These are phyloP conservation scores for Elaphurus davidianus DNA, from an alignment of 2,113 vertebrate genomes.

Conservation along the genomic window DNA sequence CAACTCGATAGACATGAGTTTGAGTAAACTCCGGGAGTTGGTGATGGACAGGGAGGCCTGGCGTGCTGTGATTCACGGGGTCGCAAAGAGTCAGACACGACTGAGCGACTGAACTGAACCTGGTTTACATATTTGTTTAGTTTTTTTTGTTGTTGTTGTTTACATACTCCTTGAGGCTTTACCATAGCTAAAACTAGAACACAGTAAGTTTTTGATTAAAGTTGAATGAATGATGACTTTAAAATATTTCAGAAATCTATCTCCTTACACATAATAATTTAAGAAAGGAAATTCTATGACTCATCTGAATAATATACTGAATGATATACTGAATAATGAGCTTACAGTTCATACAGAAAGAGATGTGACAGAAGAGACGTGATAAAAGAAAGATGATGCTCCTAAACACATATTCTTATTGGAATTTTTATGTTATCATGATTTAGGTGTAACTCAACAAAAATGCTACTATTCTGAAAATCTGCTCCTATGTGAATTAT, in stretches of 20 bases:
- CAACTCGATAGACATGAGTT: too few species aligned
- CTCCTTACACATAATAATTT: not conserved
- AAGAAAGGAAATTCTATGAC: not conserved
- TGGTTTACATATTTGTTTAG: not conserved
- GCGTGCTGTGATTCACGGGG: too few species aligned
- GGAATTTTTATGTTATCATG: constrained; percentile 20
- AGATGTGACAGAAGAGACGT: not conserved
- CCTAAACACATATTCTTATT: not conserved
- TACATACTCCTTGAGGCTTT: not conserved
- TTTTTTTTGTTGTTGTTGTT: not conserved
- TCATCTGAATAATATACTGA: not conserved
- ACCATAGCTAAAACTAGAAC: not conserved
- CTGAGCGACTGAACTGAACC: not conserved
- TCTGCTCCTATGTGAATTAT: not conserved
- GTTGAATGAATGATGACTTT: not conserved
- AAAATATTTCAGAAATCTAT: not conserved
- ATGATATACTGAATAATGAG: not conserved
- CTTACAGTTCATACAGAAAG: not conserved
- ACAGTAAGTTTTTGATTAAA: not conserved
- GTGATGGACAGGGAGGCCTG: too few species aligned
- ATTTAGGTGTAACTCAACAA: not conserved
- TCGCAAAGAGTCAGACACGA: too few species aligned
- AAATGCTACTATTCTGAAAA: not conserved
- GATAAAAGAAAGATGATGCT: not conserved
- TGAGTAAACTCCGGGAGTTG: too few species aligned